Percentiles rank a stretch among this genome's conserved stretches.
Evolutionary conservation across 64 coral and sea anemone genomes (phyloP).

Genomic region (Catalaphyllia jardinei): DNA sequence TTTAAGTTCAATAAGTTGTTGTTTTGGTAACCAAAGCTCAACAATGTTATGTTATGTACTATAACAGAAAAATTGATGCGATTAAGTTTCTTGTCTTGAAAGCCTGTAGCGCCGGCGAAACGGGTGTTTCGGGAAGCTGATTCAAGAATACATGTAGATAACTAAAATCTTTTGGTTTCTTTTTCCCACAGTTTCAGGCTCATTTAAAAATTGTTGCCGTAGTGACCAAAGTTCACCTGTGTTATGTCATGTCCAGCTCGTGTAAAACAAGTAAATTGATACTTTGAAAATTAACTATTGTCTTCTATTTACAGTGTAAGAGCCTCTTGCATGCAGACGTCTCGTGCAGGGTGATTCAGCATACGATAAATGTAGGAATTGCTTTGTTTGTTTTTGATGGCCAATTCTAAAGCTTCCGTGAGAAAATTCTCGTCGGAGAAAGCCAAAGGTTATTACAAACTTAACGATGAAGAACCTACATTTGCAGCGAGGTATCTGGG

Average conservation of each 20-base stretch:
- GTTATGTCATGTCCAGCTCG: not conserved
- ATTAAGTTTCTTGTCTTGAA: too few relatives aligned
- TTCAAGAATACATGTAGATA: too few relatives aligned
- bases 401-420: not conserved
- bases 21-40: too few relatives aligned
- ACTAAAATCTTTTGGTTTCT: too few relatives aligned
- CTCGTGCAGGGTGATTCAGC: not conserved
- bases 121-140: too few relatives aligned
- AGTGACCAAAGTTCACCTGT: not conserved
- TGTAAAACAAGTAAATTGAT: too few relatives aligned
- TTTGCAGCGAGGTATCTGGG: constrained; percentile 68
- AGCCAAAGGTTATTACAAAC: constrained; percentile 62
- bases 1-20: too few relatives aligned
- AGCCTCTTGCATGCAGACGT: not conserved
- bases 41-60: too few relatives aligned
- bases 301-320: not conserved
- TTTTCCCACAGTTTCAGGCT: too few relatives aligned
- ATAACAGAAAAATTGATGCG: too few relatives aligned
- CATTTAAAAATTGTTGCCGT: not conserved
- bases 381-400: not conserved
- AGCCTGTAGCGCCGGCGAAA: too few relatives aligned
- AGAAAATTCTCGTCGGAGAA: constrained; percentile 75
- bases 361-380: not conserved
- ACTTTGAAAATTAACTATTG: not conserved
- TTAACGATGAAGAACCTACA: constrained; percentile 68